phyloP scores from a whole-genome alignment of 2,113 vertebrate species.

The Archilochus colubris region DNA sequence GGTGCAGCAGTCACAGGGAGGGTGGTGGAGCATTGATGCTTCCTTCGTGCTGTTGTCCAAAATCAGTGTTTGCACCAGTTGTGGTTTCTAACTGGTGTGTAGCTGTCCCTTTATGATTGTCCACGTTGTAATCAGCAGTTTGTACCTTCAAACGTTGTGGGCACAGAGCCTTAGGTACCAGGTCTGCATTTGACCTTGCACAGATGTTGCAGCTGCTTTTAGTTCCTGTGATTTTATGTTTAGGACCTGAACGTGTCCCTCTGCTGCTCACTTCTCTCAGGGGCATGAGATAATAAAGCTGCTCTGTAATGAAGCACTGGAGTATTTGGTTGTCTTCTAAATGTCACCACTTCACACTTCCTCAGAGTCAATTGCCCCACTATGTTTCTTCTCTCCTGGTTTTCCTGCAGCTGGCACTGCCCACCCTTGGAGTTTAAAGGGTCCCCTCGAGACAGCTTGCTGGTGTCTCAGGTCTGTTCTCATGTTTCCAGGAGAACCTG shows the following conservation, averaged over 20 bases:
- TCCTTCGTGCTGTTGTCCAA: not conserved
- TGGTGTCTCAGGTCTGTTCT: not conserved
- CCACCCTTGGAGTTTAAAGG: not conserved
- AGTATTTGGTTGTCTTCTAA: not conserved
- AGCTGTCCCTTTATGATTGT: not conserved
- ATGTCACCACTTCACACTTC: not conserved
- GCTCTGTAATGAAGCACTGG: not conserved
- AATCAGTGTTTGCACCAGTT: not conserved
- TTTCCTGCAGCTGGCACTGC: not conserved
- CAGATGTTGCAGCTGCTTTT: not conserved
- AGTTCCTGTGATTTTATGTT: not conserved
- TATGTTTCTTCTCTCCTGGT: not conserved
- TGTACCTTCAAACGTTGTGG: not conserved
- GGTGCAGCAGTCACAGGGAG: not conserved
- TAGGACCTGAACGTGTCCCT: not conserved
- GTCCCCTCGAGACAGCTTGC: accelerated
- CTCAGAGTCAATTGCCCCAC: not conserved
- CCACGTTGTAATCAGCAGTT: not conserved
- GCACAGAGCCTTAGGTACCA: not conserved
- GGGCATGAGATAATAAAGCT: not conserved
- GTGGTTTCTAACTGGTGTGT: not conserved
- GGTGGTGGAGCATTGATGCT: accelerated
- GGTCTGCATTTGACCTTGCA: not conserved
- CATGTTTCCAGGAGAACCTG: not conserved
- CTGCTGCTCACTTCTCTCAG: accelerated